These are phyloP conservation scores for Brienomyrus brachyistius DNA, from an alignment of 2,113 vertebrate species.

Conservation along the genomic window DNA sequence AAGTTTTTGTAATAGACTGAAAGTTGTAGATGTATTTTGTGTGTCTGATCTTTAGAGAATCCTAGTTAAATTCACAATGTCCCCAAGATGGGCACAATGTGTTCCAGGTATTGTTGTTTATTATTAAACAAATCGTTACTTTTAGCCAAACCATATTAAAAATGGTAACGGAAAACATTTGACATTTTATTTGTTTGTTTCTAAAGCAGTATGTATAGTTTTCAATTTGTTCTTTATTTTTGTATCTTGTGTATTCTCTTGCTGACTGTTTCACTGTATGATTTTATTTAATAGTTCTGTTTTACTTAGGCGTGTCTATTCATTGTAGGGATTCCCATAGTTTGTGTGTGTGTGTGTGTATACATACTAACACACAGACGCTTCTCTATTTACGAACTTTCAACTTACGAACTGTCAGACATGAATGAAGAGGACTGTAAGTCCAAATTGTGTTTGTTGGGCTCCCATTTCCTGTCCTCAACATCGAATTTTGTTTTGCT, in stretches of 20 bases:
- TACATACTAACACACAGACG: too few relatives aligned
- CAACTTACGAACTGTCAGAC: too few relatives aligned
- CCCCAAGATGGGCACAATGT: neutral
- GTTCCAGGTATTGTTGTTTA: neutral
- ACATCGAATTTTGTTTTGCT: too few relatives aligned
- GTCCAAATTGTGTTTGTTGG: too few relatives aligned
- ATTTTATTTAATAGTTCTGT: neutral
- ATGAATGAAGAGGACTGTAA: too few relatives aligned
- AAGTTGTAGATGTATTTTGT: neutral
- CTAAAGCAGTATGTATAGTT: neutral
- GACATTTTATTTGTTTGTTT: neutral
- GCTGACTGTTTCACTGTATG: neutral
- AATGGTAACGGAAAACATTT: neutral
- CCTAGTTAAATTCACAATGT: neutral
- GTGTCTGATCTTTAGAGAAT: neutral
- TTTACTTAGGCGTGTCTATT: neutral
- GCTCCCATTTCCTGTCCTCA: too few relatives aligned
- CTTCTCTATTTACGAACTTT: too few relatives aligned
- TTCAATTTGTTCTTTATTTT: neutral
- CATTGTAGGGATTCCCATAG: neutral
- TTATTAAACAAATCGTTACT: neutral
- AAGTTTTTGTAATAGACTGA: neutral
- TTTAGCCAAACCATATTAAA: neutral
- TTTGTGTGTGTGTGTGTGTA: conserved; percentile 29
- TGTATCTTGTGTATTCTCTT: neutral